Evolutionary conservation across 1,140 invertebrate genomes (phyloP), one percentile per base, ranked within the genome.

Genomic region (Heliconius hewitsoni): DNA sequence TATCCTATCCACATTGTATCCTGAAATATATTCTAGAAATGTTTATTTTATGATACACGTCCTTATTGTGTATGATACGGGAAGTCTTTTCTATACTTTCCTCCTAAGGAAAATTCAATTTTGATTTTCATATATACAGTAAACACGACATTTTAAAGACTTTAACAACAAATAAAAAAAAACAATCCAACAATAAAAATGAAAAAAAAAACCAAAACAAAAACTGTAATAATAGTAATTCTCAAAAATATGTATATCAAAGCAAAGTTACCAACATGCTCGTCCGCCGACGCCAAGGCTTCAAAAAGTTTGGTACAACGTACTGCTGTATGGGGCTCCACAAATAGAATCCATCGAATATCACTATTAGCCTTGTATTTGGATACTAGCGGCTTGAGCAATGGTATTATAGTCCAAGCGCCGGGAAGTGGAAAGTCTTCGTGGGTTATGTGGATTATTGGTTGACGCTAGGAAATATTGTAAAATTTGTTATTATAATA

Each of bases 1-100:
- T 97, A 96, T 27, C 98, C 98, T 77, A 98, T 88, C 94, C 93
- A 95, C 86, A 88, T 89, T 8, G 83, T 84, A 8, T 93, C 90
- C 93, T 94, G 77, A 71, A 81, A 81, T 39, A 46, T 72, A n/a
- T 72, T 39, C 4, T 66, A 66, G 23, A 66, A 66, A 30, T 30
- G 11, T 30, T 66, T 13, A 27, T 66, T 66, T 57, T 23, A 23
- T n/a, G 2, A 57, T 23, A 57, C 55, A 57, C 8, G 6, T 8
- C 8, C 8, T 19, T 57, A 19, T 57, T 2, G 19, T 2, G 0
- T 8, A 2, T 2, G 19, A 23, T 57, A 57, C 50, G 18, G 4
- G 18, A 52, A 6, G 5, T 8, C 6, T 46, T 0, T 46, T 46
- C 42, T 46, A 13, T 13, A 0, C 11, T 46, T 46, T 46, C 42